Percentiles rank a stretch among this genome's conserved stretches.
These are phyloP conservation scores for Diogma glabrata DNA, from an alignment of 2,888 invertebrate genomes.

Conservation along the genomic window DNA sequence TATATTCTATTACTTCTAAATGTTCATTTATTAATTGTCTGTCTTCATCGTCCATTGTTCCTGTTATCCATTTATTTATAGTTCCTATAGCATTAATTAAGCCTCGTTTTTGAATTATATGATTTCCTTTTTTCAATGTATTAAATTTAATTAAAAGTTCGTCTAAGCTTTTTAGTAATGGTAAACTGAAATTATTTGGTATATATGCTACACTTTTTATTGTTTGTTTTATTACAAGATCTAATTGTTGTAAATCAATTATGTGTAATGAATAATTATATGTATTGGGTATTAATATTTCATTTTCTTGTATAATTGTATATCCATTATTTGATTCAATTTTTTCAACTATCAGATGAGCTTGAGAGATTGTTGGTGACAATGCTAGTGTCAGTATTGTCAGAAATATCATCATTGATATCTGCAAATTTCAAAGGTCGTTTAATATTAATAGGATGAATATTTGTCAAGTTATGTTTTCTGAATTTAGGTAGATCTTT, in stretches of 20 bases:
- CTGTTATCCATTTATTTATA: conserved; percentile 1
- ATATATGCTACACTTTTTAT: neutral
- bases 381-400: neutral
- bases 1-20: neutral
- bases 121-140: neutral
- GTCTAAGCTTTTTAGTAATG: neutral
- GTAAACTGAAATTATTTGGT: no score
- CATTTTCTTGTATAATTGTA: neutral
- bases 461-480: neutral
- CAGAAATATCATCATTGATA: neutral
- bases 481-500: neutral
- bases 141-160: neutral
- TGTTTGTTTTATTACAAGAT: neutral
- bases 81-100: no score
- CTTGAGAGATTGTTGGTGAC: neutral
- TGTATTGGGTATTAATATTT: neutral
- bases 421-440: neutral
- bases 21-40: neutral
- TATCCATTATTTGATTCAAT: neutral
- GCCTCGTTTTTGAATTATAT: neutral
- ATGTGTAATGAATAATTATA: neutral
- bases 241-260: neutral
- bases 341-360: neutral
- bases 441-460: neutral
- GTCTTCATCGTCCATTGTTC: neutral